Conservation (phyloP, 2,113 vertebrate genomes). For the Microcebus ravelobensis region DNA sequence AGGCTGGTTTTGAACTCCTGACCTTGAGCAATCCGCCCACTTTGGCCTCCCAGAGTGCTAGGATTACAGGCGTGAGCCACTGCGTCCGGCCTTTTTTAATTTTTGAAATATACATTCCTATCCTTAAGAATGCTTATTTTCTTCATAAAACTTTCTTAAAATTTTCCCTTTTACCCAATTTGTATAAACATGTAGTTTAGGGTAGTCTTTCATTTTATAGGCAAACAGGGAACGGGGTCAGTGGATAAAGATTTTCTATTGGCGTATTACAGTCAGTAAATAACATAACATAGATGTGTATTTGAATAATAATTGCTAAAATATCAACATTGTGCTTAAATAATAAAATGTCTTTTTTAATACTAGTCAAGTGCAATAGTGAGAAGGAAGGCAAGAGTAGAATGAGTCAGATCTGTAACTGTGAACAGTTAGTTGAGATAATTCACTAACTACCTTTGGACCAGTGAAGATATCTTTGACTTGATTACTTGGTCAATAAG, state of each 20-base stretch:
- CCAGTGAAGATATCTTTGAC: not conserved
- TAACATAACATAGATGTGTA: constrained; percentile 7
- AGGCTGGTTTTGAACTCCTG: too few relatives aligned
- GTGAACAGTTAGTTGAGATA: too few relatives aligned
- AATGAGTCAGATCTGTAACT: too few relatives aligned
- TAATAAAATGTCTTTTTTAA: constrained; percentile 25
- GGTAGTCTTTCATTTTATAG: constrained; percentile 36
- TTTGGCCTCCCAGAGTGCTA: too few relatives aligned
- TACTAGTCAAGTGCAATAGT: too few relatives aligned
- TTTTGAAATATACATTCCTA: constrained; percentile 31
- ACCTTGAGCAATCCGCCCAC: too few relatives aligned
- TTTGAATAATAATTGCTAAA: constrained; percentile 51
- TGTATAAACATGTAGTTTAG: not conserved
- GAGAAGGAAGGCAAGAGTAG: too few relatives aligned
- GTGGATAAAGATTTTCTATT: constrained; percentile 39
- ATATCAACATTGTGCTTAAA: constrained; percentile 24
- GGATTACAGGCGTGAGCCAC: too few relatives aligned
- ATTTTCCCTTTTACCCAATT: constrained; percentile 32
- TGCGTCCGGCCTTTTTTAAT: not conserved
- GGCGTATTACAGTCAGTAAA: constrained; percentile 17
- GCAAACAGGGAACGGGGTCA: not conserved
- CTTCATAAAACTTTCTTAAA: constrained; percentile 35
- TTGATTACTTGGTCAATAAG: constrained; percentile 51
- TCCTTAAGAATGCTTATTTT: constrained; percentile 35
- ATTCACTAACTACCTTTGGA: too few relatives aligned